phyloP scores from a whole-genome alignment of 2,113 vertebrate genomes.

The Eidolon helvum region DNA sequence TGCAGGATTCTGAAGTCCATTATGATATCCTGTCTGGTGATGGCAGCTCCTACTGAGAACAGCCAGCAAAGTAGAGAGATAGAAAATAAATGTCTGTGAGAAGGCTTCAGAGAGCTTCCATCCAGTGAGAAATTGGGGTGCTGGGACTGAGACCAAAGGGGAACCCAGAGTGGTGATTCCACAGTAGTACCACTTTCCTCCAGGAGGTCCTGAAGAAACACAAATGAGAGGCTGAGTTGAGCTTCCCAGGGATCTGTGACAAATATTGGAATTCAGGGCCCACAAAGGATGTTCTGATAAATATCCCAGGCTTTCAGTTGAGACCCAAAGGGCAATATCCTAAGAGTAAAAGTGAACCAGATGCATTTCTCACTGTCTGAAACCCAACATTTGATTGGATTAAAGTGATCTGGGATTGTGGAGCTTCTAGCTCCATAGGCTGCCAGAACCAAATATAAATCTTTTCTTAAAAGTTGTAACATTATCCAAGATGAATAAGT shows the following conservation, averaged over 20 bases:
- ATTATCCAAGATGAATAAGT: not conserved
- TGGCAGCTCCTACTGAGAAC: not conserved
- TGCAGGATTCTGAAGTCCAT: not conserved
- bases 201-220: not conserved
- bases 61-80: not conserved
- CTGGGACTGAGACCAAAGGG: not conserved
- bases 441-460: not conserved
- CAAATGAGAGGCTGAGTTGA: not conserved
- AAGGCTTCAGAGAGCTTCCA: not conserved
- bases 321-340: not conserved
- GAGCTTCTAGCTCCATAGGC: not conserved
- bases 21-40: not conserved
- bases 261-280: not conserved
- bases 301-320: not conserved
- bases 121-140: not conserved
- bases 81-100: not conserved
- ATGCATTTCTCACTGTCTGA: not conserved
- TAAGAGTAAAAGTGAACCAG: not conserved
- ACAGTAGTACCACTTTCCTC: not conserved
- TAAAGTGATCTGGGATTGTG: not conserved
- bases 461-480: not conserved
- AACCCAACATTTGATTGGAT: not conserved
- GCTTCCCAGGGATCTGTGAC: not conserved
- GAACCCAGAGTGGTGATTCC: not conserved
- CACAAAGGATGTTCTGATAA: not conserved